A percentile compares a stretch with the other conserved stretches of the same genome.
phyloP scores from a whole-genome alignment of 2,888 invertebrate genomes.

The Anticlea derivata region DNA sequence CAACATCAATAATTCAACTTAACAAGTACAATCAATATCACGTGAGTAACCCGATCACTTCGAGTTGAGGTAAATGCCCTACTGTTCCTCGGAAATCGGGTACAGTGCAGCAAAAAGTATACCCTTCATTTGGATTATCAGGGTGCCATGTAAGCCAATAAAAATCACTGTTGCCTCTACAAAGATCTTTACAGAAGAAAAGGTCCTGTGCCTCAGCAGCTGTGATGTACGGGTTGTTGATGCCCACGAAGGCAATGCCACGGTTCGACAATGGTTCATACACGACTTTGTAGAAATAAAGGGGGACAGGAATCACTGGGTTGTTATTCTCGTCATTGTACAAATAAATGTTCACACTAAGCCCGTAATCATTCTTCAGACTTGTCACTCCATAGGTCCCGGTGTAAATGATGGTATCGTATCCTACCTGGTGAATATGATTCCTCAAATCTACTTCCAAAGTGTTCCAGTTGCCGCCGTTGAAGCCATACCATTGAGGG shows the following conservation, averaged over 20 bases:
- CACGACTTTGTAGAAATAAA: slow-evolving; percentile 80
- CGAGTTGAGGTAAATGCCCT: slow-evolving; percentile 77
- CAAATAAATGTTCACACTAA: slow-evolving; percentile 65
- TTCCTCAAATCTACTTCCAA: slow-evolving; percentile 75
- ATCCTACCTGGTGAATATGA: slow-evolving; percentile 57
- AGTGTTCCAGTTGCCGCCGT: slow-evolving; percentile 84
- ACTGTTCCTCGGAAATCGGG: slow-evolving; percentile 78
- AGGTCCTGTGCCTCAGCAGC: slow-evolving; percentile 50
- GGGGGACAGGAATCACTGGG: slow-evolving; percentile 70
- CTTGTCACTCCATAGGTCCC: slow-evolving; percentile 84
- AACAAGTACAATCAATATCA: slow-evolving; percentile 35
- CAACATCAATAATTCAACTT: not conserved
- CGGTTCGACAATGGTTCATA: slow-evolving; percentile 73
- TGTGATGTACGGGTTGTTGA: slow-evolving; percentile 85
- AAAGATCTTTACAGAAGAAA: slow-evolving; percentile 78
- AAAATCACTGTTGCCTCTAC: slow-evolving; percentile 73
- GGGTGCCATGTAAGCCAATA: slow-evolving; percentile 85
- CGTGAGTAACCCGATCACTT: slow-evolving; percentile 63
- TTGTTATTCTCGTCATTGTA: slow-evolving; percentile 64
- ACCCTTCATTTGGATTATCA: slow-evolving; percentile 73
- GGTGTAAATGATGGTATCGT: slow-evolving; percentile 80
- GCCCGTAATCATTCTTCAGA: slow-evolving; percentile 68
- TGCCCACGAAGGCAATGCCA: slow-evolving; percentile 84
- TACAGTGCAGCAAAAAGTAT: slow-evolving; percentile 85
- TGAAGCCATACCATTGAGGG: slow-evolving; percentile 87